These are phyloP conservation scores for Neolamprologus brichardi DNA, from an alignment of 2,113 vertebrate genomes.

Conservation along the genomic window DNA sequence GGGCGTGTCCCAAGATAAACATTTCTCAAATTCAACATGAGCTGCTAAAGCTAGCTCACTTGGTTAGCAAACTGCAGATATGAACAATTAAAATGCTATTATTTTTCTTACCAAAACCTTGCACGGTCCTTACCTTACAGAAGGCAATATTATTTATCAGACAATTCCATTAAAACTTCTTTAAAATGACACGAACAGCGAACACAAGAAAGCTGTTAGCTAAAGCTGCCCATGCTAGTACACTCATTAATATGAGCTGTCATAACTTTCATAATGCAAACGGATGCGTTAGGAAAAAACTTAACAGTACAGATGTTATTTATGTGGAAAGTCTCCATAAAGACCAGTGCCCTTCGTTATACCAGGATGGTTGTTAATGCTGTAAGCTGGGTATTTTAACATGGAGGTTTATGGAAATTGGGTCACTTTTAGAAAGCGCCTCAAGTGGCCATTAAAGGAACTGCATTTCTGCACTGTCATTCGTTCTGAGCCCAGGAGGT, in stretches of 20 bases:
- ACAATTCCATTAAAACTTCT: background rate
- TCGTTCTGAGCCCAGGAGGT: background rate
- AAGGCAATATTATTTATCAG: background rate
- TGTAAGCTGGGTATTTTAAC: background rate
- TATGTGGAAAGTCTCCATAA: background rate
- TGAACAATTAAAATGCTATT: background rate
- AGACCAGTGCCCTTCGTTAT: background rate
- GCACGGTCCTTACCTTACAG: background rate
- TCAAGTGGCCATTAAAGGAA: background rate
- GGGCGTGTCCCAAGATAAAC: background rate
- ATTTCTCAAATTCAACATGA: background rate
- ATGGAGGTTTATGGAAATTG: background rate
- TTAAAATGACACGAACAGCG: background rate
- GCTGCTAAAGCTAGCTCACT: background rate
- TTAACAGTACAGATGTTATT: background rate
- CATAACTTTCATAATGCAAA: background rate
- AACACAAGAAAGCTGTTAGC: background rate
- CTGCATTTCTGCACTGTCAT: background rate
- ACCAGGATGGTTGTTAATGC: background rate
- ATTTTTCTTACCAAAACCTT: background rate
- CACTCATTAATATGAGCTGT: background rate
- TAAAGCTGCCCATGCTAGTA: background rate
- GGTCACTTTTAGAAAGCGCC: background rate
- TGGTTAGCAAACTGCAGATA: background rate
- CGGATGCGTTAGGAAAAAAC: background rate